Conservation (phyloP, 2,888 invertebrate species). For the Disparrhopalites patrizii region DNA sequence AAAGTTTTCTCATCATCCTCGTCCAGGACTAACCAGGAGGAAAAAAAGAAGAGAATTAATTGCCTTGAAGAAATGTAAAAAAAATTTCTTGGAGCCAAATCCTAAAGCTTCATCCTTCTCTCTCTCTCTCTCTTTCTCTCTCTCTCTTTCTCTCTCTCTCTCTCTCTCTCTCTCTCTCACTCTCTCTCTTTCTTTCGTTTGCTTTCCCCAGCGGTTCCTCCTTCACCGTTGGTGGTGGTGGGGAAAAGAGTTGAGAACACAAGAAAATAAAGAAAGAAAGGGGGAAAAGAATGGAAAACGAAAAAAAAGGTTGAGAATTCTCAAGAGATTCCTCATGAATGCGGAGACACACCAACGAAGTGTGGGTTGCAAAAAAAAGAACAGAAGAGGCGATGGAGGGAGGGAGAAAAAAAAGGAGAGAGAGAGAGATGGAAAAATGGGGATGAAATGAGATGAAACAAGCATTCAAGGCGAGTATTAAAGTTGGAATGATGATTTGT, state of each 20-base stretch:
- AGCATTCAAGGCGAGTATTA: background rate
- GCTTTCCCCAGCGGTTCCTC: too few species aligned
- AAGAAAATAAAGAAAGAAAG: background rate
- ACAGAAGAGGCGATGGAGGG: background rate
- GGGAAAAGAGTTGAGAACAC: background rate
- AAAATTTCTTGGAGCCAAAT: slow-evolving; percentile 13
- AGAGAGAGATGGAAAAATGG: background rate
- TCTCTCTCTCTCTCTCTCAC: background rate
- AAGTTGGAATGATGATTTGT: background rate
- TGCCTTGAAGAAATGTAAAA: slow-evolving; percentile 27
- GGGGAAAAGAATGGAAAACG: background rate
- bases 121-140: background rate
- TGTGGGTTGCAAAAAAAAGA: background rate
- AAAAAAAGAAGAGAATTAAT: slow-evolving; percentile 22
- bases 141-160: background rate
- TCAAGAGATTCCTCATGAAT: background rate
- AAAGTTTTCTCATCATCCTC: slow-evolving; percentile 20
- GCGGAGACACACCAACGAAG: background rate
- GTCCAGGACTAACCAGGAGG: slow-evolving; percentile 2
- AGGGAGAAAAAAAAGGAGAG: background rate
- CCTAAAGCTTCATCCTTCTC: background rate
- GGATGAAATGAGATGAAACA: slow-evolving; percentile 2
- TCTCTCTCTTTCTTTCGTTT: too few species aligned
- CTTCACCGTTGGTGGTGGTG: background rate
- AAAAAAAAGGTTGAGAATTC: background rate